Base-by-base conservation (phyloP, 1,140 invertebrate genomes). In the Pogonomyrmex barbatus region DNA sequence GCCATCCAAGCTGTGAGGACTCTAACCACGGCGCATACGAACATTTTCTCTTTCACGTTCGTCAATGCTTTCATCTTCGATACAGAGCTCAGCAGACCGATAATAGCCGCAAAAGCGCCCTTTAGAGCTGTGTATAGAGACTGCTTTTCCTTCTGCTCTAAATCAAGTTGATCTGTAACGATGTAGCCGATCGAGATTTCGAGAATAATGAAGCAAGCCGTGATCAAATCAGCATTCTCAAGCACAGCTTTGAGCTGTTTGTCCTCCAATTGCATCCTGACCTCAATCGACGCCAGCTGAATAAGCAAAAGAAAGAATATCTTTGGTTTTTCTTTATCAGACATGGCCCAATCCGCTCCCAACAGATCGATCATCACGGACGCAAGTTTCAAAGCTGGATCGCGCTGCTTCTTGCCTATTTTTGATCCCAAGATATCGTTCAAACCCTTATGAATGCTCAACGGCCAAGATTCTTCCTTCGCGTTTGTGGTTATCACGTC, bases 201-300 rank as follows among this genome's bases (percentile, higher is more conserved):
- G 52, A 99, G 94, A 52, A 98, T 97, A 65, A 96, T 95, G 89
- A 98, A 99, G 92, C 98, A 99, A 58, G 97, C 96, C 33, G 97
- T 97, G 1, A 99, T 95, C 24, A 99, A 95, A 70, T 98, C 97
- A 39, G 96, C 96, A 94, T 98, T 97, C 45, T 96, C 94, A 91
- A 97, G 96, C 8, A 98, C 97, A 93, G 97, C 96, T 93, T 98
- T 97, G 85, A 98, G 95, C 91, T 96, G 97, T 89, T 97, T 97
- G 86, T 98, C 97, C 93, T 99, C 98, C 60, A 99, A 94, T 91
- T 98, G 97, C 98, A 99, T 99, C 90, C 98, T 96, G 2, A 99
- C 97, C 96, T 99, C 98, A 92, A 99, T 98, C 70, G 98, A 98
- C 87, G 97, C 97, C 30, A 99, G 94, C 93, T 99, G 98, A 76